Evolutionary conservation across 2,113 vertebrate genomes (phyloP).

Genomic region (Tyto alba): DNA sequence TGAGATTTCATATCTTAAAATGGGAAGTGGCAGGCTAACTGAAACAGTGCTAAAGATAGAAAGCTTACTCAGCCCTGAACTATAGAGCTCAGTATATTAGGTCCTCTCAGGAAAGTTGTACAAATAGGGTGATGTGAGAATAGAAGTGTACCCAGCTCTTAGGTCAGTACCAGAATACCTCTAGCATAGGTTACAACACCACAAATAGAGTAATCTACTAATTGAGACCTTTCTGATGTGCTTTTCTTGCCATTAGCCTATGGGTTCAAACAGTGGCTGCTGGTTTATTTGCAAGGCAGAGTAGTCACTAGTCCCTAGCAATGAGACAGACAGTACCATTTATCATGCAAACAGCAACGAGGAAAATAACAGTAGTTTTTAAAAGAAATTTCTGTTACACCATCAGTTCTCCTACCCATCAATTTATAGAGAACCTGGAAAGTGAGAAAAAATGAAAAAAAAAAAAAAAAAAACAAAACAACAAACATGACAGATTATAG

Average conservation of each 20-base stretch:
- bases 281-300: background rate
- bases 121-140: background rate
- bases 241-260: background rate
- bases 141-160: background rate
- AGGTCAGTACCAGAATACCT: background rate
- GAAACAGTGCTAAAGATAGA: background rate
- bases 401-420: background rate
- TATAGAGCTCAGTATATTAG: background rate
- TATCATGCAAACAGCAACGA: background rate
- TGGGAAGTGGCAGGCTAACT: background rate
- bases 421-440: background rate
- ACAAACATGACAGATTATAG: background rate
- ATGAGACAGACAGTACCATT: background rate
- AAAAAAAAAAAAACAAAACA: background rate
- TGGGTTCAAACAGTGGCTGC: background rate
- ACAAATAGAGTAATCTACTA: background rate
- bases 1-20: background rate
- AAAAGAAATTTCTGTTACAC: background rate
- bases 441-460: background rate
- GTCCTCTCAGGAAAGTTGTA: background rate
- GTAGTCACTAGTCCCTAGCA: background rate
- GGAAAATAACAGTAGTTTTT: background rate
- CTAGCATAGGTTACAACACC: background rate
- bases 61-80: background rate
- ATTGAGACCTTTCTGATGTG: background rate